Evolutionary conservation across 2,888 invertebrate genomes (phyloP), one percentile per base, ranked within the genome.

Genomic region (Operophtera brumata): DNA sequence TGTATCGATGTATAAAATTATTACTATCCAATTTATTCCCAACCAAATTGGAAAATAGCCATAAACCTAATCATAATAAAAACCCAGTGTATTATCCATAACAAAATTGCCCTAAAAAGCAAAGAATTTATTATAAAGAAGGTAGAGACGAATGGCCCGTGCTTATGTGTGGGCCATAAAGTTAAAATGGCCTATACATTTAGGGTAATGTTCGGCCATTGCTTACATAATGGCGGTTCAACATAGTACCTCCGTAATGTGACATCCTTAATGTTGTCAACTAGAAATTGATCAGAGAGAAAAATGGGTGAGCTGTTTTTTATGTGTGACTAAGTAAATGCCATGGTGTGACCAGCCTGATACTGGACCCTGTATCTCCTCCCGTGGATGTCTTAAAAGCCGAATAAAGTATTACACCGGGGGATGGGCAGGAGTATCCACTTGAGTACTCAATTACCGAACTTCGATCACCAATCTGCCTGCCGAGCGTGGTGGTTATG

Each of bases 181-280:
- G 78, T 79, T 78, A 78, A 78, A 82, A 77, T 70, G 75, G 72
- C 79, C 56, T 74, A 80, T 80, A 84, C 80, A 79, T 84, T 82
- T 77, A 75, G 77, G 77, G 75, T 82, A 82, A 82, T 82, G 78
- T 70, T 69, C 63, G 74, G 77, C 77, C 82, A 76, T 82, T 80
- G 69, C 55, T 66, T 57, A 65, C 70, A 65, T 82, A 79, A 83
- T 78, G 72, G 75, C 68, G 75, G 74, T 71, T 73, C 75, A 70
- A 73, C 73, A 71, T 60, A 65, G 66, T 72, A 70, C 20, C 20
- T 20, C 4, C 68, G 73, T 71, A 69, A 69, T 69, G 72, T 66
- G 64, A 68, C 64, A 55, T 61, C 61, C 65, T 61, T 62, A 62
- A 59, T 57, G 66, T 65, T 62, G 59, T 57, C 50, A 59, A 62